phyloP scores from a whole-genome alignment of 2,113 vertebrate genomes.

The Stigmatopora nigra region DNA sequence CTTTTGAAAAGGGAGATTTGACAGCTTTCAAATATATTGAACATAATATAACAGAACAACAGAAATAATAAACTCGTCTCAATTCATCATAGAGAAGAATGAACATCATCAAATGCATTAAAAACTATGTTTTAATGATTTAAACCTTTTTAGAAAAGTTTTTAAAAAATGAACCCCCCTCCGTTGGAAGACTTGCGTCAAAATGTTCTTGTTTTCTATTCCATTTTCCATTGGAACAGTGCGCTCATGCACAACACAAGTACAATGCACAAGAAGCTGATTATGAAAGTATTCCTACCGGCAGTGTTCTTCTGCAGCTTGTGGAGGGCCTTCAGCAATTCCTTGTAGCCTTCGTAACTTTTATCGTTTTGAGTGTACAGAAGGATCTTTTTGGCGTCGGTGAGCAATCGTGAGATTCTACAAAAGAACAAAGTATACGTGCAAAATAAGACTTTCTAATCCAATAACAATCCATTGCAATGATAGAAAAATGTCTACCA shows the following conservation, averaged over 20 bases:
- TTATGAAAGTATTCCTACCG: constrained; percentile 65
- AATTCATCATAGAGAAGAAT: no score
- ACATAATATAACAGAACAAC: no score
- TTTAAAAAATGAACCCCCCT: background rate
- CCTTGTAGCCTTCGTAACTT: constrained; percentile 72
- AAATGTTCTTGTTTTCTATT: background rate
- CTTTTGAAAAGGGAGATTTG: no score
- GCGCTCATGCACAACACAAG: constrained; percentile 1
- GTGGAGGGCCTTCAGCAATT: constrained; percentile 68
- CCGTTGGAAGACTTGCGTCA: background rate
- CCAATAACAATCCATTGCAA: background rate
- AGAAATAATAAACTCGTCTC: no score
- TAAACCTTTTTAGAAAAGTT: no score
- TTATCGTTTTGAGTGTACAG: constrained; percentile 86
- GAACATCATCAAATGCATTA: no score
- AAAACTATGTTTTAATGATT: no score
- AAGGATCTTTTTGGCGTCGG: constrained; percentile 84
- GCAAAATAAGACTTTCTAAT: background rate
- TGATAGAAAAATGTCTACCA: background rate
- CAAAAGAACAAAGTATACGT: background rate
- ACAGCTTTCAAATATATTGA: no score
- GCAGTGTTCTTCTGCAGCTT: constrained; percentile 74
- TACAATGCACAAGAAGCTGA: background rate
- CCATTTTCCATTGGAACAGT: constrained; percentile 1
- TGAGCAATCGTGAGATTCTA: constrained; percentile 72